Evolutionary conservation across 2,113 vertebrate genomes (phyloP).

Genomic region (Saimiri boliviensis): DNA sequence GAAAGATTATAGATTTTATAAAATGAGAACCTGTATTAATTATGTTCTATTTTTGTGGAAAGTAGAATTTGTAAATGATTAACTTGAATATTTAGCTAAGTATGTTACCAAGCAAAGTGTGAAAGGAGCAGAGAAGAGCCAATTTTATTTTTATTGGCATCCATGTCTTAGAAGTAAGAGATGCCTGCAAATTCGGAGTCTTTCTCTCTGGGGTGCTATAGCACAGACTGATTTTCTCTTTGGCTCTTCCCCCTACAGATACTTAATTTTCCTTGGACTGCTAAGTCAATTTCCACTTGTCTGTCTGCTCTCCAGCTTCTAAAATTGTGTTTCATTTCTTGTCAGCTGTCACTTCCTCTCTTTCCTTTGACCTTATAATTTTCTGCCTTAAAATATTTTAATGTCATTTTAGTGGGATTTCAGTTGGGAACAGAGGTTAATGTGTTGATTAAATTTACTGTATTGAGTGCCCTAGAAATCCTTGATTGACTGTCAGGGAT

Average conservation of each 20-base stretch:
- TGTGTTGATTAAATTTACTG: not conserved
- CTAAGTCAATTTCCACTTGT: conserved; percentile 12
- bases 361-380: not conserved
- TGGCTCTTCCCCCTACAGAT: not conserved
- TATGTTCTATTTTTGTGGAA: not conserved
- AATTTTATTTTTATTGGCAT: not conserved
- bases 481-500: not conserved
- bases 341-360: not conserved
- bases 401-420: not conserved
- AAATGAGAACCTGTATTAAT: not conserved
- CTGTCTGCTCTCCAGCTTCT: not conserved
- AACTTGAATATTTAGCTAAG: not conserved
- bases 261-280: conserved; percentile 5
- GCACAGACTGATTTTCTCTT: not conserved
- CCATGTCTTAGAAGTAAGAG: not conserved
- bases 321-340: not conserved
- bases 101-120: not conserved
- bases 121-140: not conserved
- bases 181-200: not conserved
- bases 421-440: conserved; percentile 2
- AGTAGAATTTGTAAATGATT: not conserved
- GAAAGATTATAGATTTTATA: not conserved
- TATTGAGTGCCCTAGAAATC: not conserved
- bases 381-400: conserved; percentile 19
- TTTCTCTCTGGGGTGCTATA: not conserved